phyloP scores from a whole-genome alignment of 1,140 invertebrate species.

The Chrysoperla carnea region DNA sequence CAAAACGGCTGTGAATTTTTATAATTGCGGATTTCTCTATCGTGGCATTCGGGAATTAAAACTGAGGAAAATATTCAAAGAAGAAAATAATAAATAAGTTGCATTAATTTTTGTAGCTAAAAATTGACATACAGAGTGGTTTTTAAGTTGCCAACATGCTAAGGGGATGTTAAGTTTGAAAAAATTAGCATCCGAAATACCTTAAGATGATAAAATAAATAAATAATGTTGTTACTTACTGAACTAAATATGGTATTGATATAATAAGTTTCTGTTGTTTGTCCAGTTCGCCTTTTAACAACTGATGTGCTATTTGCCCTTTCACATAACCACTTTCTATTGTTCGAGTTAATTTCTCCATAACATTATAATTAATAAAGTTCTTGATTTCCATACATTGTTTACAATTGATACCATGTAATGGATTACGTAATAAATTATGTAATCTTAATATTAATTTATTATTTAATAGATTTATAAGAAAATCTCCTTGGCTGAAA shows the following conservation, averaged over 20 bases:
- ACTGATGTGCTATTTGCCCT: constrained; percentile 31
- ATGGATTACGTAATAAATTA: constrained; percentile 8
- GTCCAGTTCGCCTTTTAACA: constrained; percentile 23
- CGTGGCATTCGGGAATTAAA: too few species aligned
- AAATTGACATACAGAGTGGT: too few species aligned
- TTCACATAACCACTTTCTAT: constrained; percentile 31
- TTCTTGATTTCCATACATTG: constrained; percentile 19
- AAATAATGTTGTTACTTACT: too few species aligned
- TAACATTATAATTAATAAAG: constrained; percentile 9
- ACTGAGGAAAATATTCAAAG: too few species aligned
- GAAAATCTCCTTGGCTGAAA: constrained; percentile 13
- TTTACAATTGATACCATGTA: constrained; percentile 9
- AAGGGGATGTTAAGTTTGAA: too few species aligned
- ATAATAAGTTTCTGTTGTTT: constrained; percentile 27
- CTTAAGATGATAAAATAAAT: too few species aligned
- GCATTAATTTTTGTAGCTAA: too few species aligned
- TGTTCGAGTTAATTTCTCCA: constrained; percentile 23
- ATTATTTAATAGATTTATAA: constrained; percentile 16
- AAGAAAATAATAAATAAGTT: too few species aligned
- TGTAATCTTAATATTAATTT: constrained; percentile 12
- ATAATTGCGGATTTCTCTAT: too few species aligned
- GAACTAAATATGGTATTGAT: constrained; percentile 31
- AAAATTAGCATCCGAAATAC: too few species aligned
- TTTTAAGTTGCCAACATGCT: too few species aligned
- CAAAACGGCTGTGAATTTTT: too few species aligned